phyloP scores from a whole-genome alignment of 2,113 vertebrate species.

The Sula dactylatra region DNA sequence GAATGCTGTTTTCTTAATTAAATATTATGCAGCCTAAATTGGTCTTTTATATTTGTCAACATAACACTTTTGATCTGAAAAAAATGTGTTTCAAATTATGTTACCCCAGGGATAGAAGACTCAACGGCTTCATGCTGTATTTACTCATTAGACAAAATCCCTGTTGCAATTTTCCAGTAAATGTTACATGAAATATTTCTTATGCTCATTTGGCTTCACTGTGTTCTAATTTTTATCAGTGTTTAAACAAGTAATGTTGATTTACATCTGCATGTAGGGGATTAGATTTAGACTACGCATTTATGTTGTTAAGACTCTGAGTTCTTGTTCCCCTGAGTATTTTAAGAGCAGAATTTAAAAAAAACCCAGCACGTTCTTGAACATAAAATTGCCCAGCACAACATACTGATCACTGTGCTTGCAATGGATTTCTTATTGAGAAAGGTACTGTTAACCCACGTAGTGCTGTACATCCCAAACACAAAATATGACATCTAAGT shows the following conservation, averaged over 20 bases:
- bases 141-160: conserved; percentile 49
- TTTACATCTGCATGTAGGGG: not conserved
- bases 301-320: not conserved
- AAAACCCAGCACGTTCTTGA: not conserved
- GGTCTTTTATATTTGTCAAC: conserved; percentile 46
- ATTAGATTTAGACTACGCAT: conserved; percentile 20
- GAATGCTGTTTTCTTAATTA: conserved; percentile 51
- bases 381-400: not conserved
- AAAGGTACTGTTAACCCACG: not conserved
- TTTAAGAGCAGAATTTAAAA: not conserved
- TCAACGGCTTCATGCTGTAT: conserved; percentile 51
- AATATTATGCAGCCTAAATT: conserved; percentile 35
- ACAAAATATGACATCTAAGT: not conserved
- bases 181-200: conserved; percentile 53
- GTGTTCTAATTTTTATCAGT: conserved; percentile 55
- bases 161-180: conserved; percentile 32
- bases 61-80: conserved; percentile 65
- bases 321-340: not conserved
- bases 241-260: conserved; percentile 28
- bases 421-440: not conserved
- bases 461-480: not conserved
- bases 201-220: conserved; percentile 3
- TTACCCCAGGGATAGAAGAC: conserved; percentile 33
- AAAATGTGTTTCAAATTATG: conserved; percentile 54
- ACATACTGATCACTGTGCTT: not conserved